phyloP scores from a whole-genome alignment of 2,797 vertebrate genomes.

The Enteromius anoplus region DNA sequence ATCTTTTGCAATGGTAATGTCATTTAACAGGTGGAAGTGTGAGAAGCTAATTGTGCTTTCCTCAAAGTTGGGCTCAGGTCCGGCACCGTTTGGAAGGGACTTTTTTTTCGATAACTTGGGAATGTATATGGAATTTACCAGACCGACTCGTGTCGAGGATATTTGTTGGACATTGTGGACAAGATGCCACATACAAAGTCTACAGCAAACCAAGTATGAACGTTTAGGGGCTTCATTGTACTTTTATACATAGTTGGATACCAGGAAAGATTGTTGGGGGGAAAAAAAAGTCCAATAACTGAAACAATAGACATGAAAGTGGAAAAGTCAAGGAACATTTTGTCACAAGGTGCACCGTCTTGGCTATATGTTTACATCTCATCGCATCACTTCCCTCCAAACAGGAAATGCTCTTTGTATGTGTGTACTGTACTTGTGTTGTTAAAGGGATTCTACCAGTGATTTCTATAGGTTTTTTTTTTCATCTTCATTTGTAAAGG shows the following conservation, averaged over 20 bases:
- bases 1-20: conserved; percentile 48
- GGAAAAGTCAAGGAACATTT: conserved; percentile 74
- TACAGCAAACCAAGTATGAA: conserved; percentile 62
- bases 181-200: conserved; percentile 43
- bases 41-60: conserved; percentile 43
- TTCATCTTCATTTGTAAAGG: conserved; percentile 80
- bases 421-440: conserved; percentile 97
- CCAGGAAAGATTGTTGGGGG: conserved; percentile 40
- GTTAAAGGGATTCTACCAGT: conserved; percentile 99
- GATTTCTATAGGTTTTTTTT: conserved; percentile 81
- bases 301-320: conserved; percentile 55
- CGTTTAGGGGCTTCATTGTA: conserved; percentile 71
- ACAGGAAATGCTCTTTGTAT: conserved; percentile 80
- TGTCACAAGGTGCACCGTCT: conserved; percentile 86
- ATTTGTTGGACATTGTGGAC: conserved; percentile 76
- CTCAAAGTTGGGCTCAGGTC: conserved; percentile 48
- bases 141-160: conserved; percentile 73
- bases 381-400: conserved; percentile 87
- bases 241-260: conserved; percentile 65
- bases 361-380: conserved; percentile 88
- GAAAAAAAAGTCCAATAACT: conserved; percentile 46
- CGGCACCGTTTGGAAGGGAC: conserved; percentile 46
- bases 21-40: conserved; percentile 52
- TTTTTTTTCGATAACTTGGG: conserved; percentile 70
- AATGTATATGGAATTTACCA: conserved; percentile 84